Evolutionary conservation across 2,113 vertebrate genomes (phyloP).

Genomic region (Clinocottus analis): DNA sequence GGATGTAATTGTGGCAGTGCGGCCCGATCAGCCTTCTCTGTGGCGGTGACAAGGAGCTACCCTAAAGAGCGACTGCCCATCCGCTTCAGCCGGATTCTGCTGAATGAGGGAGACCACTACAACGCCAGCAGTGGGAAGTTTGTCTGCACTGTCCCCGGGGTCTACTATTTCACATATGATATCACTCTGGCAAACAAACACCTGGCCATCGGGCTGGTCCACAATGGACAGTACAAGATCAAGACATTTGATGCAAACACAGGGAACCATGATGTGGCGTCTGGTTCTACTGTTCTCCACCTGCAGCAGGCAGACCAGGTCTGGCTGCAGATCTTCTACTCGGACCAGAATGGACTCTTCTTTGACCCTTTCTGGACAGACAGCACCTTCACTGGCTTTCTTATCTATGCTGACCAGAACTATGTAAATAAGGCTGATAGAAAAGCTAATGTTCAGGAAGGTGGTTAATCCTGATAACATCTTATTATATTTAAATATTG

Average conservation of each 20-base stretch:
- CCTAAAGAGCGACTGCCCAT: slow-evolving; percentile 94
- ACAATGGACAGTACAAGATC: slow-evolving; percentile 96
- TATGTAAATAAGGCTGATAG: slow-evolving; percentile 83
- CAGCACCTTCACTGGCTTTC: slow-evolving; percentile 96
- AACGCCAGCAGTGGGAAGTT: slow-evolving; percentile 93
- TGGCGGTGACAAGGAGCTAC: slow-evolving; percentile 94
- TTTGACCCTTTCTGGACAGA: slow-evolving; percentile 98
- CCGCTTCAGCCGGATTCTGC: slow-evolving; percentile 93
- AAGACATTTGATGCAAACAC: slow-evolving; percentile 97
- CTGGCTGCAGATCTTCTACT: slow-evolving; percentile 98
- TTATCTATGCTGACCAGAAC: slow-evolving; percentile 92
- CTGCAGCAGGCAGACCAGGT: slow-evolving; percentile 90
- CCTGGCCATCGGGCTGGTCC: slow-evolving; percentile 95
- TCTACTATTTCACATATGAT: slow-evolving; percentile 97
- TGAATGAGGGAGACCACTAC: slow-evolving; percentile 96
- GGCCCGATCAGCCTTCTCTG: slow-evolving; percentile 93
- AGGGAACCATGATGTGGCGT: slow-evolving; percentile 95
- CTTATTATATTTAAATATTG: background rate
- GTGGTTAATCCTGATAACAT: slow-evolving; percentile 36
- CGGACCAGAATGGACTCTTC: slow-evolving; percentile 96
- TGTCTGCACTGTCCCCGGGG: slow-evolving; percentile 89
- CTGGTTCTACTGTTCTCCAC: slow-evolving; percentile 92
- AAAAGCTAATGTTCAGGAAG: slow-evolving; percentile 59
- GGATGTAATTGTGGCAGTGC: slow-evolving; percentile 87
- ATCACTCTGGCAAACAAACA: slow-evolving; percentile 97